Base-by-base conservation (phyloP, 2,797 vertebrate species). In the Momotus momota region DNA sequence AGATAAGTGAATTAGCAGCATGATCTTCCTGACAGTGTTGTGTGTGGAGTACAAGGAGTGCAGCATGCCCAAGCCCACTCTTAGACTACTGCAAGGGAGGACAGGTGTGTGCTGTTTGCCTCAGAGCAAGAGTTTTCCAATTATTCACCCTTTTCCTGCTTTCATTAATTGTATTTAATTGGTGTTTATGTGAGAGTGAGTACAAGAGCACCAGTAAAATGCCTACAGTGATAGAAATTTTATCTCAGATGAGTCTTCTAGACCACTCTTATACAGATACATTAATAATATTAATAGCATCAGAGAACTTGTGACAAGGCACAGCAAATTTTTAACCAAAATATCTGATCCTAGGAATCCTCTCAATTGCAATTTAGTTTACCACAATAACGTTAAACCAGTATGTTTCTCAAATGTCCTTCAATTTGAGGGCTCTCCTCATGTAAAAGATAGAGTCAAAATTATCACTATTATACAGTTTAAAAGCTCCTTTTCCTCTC, bases 21-120 rank as follows among this genome's bases (percentile, higher is more conserved):
- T 29, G 26, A 8, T 67, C n/a, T 75, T 75, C 41, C 41, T 23
- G 45, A 16, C 33, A 26, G 31, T 2, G 0, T 73, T 45, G 9
- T 27, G 3, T 12, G 14, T 19, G 4, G 8, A 11, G 2, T 26
- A 4, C 3, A 55, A 23, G 5, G 23, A 6, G 3, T 10, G 7
- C 5, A 81, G 38, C 45, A 40, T 6, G 6, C 17, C 27, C 0
- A 0, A 49, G 5, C 19, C 46, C 13, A 0, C 13, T 27, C 62
- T 69, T 21, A n/a, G 38, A 62, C 8, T 23, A 71, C 13, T 5
- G 4, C 31, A 58, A 60, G 43, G 26, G 54, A 84, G 29, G 29
- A 60, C 7, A 66, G 19, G 31, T 1, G 2, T 51, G 10, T 6
- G 14, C 8, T 43, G 2, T 85, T 86, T 33, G 31, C 31, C 79